These are phyloP conservation scores for Pelecanus crispus DNA, from an alignment of 2,113 vertebrate genomes.

Conservation along the genomic window DNA sequence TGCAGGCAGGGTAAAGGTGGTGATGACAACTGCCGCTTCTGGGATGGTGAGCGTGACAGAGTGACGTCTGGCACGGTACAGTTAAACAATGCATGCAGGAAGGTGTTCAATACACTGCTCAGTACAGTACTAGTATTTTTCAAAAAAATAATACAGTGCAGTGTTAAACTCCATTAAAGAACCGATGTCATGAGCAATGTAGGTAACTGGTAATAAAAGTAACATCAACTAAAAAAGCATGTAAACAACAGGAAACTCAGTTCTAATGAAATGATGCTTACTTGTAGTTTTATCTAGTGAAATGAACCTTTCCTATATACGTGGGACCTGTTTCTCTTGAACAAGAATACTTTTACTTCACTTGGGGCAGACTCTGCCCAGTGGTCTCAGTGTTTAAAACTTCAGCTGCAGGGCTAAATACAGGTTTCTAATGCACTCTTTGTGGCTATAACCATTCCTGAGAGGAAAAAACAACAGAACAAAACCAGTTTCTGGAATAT, in stretches of 20 bases:
- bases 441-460: neutral
- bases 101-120: accelerated
- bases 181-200: neutral
- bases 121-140: neutral
- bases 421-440: neutral
- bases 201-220: neutral
- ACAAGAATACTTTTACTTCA: neutral
- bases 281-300: neutral
- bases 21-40: neutral
- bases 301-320: neutral
- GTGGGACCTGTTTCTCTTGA: neutral
- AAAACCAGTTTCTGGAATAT: neutral
- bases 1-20: neutral
- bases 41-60: accelerated
- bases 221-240: neutral
- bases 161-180: neutral
- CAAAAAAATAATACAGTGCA: neutral
- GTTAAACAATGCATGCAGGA: neutral
- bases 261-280: neutral
- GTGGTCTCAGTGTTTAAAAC: neutral
- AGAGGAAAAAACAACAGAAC: neutral
- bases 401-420: neutral
- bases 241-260: neutral
- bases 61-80: neutral
- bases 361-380: neutral